These are phyloP conservation scores for Micrastur ruficollis DNA, from an alignment of 2,797 vertebrate genomes.

Conservation along the genomic window DNA sequence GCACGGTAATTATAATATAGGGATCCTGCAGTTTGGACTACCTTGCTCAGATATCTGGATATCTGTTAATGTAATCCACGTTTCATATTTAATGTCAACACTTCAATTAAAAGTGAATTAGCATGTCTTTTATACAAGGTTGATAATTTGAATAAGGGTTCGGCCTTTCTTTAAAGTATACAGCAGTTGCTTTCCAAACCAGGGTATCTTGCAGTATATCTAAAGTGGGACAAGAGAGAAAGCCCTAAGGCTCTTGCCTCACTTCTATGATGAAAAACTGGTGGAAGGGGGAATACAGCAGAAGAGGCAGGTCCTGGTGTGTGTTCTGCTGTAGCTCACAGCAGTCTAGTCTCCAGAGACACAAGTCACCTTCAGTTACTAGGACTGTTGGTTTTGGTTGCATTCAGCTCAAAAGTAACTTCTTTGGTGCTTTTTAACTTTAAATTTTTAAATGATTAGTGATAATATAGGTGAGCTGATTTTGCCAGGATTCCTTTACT, in stretches of 20 bases:
- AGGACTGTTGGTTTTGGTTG: not conserved
- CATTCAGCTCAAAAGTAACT: not conserved
- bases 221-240: not conserved
- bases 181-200: not conserved
- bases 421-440: not conserved
- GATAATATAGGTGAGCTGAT: not conserved
- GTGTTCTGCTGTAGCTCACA: not conserved
- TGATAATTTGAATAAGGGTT: not conserved
- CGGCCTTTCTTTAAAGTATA: not conserved
- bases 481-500: not conserved
- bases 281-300: not conserved
- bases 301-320: not conserved
- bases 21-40: not conserved
- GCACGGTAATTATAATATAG: accelerated
- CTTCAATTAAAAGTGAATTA: not conserved
- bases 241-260: not conserved
- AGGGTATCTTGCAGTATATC: not conserved
- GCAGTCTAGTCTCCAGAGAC: not conserved
- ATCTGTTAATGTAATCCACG: not conserved
- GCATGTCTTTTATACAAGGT: not conserved
- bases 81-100: not conserved
- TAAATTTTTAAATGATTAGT: not conserved
- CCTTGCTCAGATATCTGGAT: not conserved
- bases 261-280: not conserved
- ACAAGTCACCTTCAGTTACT: not conserved